A percentile compares a stretch with the other conserved stretches of the same genome.
Evolutionary conservation across 2,797 vertebrate species (phyloP).

Genomic region (Brachyrhaphis roseni): DNA sequence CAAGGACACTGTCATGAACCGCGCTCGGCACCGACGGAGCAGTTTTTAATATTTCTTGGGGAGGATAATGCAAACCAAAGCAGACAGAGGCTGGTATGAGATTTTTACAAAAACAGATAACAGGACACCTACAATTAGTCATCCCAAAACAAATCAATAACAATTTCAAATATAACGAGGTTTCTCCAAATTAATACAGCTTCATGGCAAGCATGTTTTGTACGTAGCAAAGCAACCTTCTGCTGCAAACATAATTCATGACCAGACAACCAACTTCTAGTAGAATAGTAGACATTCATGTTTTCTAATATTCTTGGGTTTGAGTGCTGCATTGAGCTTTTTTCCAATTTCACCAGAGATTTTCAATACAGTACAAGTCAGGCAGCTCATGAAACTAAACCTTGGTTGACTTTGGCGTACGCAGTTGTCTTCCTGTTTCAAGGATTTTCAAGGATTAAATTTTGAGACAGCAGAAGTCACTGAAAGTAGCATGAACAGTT

Average conservation of each 20-base stretch:
- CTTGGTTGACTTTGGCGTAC: not conserved
- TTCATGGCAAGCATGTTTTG: not conserved
- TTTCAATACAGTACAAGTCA: not conserved
- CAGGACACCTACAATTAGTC: not conserved
- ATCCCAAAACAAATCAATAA: not conserved
- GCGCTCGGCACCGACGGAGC: constrained; percentile 15
- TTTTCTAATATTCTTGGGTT: not conserved
- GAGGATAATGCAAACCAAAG: constrained; percentile 10
- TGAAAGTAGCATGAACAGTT: not conserved
- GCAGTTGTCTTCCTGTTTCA: too few relatives aligned
- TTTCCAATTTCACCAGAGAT: not conserved
- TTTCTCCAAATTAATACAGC: not conserved
- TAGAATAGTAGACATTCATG: not conserved
- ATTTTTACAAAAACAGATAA: not conserved
- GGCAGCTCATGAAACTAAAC: not conserved
- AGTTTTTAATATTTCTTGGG: not conserved
- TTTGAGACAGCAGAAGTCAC: not conserved
- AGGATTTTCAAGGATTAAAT: not conserved
- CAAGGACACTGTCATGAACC: constrained; percentile 44
- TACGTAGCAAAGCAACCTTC: not conserved
- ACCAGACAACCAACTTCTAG: not conserved
- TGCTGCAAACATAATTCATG: not conserved
- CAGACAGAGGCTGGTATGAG: not conserved
- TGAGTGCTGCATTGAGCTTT: not conserved
- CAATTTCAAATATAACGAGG: not conserved